Evolutionary conservation across 1,140 invertebrate genomes (phyloP).

Genomic region (Stegodyphus mimosarum): DNA sequence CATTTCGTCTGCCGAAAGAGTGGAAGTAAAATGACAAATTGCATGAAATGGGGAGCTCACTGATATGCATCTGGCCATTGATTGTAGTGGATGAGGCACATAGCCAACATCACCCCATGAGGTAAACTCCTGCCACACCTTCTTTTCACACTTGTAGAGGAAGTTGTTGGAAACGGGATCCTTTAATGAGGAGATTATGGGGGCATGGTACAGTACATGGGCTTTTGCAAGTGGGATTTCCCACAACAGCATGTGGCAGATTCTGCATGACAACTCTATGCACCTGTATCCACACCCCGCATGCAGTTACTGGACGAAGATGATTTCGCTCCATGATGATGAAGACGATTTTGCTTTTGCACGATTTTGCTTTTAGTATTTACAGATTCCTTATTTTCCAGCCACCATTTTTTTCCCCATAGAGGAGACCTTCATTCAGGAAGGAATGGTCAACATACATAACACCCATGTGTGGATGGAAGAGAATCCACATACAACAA

Average conservation of each 20-base stretch:
- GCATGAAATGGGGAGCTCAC: no score
- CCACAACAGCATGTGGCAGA: background rate
- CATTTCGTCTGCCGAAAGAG: no score
- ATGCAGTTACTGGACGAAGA: conserved; percentile 12
- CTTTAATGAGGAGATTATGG: background rate
- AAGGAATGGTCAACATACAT: no score
- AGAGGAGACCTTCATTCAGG: background rate
- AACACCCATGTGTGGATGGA: background rate
- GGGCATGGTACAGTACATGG: background rate
- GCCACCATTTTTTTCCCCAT: background rate
- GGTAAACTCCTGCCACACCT: background rate
- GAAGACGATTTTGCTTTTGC: background rate
- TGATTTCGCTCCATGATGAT: conserved; percentile 1
- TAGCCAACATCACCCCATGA: background rate
- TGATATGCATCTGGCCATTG: no score
- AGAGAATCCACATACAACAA: background rate
- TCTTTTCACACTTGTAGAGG: background rate
- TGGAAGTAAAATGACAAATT: no score
- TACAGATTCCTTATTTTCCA: background rate
- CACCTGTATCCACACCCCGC: background rate
- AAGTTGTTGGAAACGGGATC: background rate
- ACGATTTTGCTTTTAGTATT: no score
- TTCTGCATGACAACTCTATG: conserved; percentile 1
- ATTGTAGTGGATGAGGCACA: background rate
- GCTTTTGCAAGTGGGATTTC: conserved; percentile 11